Conservation (phyloP, 2,113 vertebrate genomes). For the Orycteropus afer region DNA sequence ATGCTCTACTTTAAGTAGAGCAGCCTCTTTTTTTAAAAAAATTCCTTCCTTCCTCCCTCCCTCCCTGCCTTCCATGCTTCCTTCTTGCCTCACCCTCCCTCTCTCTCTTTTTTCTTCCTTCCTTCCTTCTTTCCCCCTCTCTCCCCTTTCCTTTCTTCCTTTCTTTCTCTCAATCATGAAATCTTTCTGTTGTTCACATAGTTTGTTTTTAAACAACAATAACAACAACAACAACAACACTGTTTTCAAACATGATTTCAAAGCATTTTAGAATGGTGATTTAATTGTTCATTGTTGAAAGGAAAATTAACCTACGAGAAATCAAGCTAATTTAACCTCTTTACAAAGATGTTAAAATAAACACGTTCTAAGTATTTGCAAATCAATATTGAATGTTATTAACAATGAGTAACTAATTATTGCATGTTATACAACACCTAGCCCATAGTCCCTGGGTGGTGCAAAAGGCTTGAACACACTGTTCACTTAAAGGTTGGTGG, state of each 20-base stretch:
- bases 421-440: background rate
- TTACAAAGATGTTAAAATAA: background rate
- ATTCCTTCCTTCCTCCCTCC: background rate
- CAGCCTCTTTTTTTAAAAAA: background rate
- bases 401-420: background rate
- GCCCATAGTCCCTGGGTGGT: background rate
- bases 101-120: background rate
- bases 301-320: background rate
- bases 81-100: too few relatives aligned
- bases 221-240: background rate
- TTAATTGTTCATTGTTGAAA: background rate
- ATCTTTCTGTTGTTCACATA: background rate
- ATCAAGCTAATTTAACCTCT: background rate
- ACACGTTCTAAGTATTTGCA: background rate
- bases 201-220: background rate
- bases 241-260: slow-evolving; percentile 1
- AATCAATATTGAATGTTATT: background rate
- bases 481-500: background rate
- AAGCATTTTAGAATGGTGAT: background rate
- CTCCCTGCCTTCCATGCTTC: too few relatives aligned
- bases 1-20: background rate
- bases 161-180: background rate
- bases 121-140: too few relatives aligned
- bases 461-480: background rate
- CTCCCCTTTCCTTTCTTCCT: too few relatives aligned